These are phyloP conservation scores for Cerastis leucographa DNA, from an alignment of 2,888 invertebrate species.

Conservation along the genomic window DNA sequence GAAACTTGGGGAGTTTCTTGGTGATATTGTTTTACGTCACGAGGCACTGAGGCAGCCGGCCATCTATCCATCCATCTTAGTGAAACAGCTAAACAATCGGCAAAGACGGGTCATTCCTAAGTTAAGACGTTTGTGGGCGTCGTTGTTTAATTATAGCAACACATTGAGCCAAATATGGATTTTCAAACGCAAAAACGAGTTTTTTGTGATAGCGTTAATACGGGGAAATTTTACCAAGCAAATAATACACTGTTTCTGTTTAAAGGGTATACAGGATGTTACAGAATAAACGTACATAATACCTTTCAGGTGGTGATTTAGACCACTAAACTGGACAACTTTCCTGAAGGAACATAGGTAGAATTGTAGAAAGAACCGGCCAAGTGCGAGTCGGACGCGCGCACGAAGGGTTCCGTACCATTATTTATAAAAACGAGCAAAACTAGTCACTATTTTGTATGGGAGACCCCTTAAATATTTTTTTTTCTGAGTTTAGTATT, in stretches of 20 bases:
- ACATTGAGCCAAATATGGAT: background rate
- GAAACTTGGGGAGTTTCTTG: constrained; percentile 31
- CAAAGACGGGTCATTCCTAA: background rate
- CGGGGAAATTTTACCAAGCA: background rate
- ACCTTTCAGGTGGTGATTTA: background rate
- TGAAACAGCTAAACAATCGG: constrained; percentile 41
- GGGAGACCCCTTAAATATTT: too few species aligned
- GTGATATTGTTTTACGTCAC: constrained; percentile 37
- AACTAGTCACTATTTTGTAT: too few species aligned
- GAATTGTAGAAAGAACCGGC: too few species aligned
- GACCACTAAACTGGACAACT: background rate
- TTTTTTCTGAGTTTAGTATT: too few species aligned
- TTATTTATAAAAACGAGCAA: too few species aligned
- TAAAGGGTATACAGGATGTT: background rate
- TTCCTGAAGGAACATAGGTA: background rate
- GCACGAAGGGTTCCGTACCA: too few species aligned
- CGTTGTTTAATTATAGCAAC: constrained; percentile 4
- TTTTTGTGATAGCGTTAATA: background rate
- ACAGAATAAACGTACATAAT: too few species aligned
- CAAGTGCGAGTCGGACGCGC: too few species aligned
- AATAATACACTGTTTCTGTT: background rate
- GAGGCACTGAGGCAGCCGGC: constrained; percentile 5
- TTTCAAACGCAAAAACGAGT: too few species aligned
- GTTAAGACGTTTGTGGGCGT: background rate
- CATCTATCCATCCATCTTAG: constrained; percentile 47